Conservation (phyloP, 1,140 invertebrate species). For the Hylyphantes graminicola region DNA sequence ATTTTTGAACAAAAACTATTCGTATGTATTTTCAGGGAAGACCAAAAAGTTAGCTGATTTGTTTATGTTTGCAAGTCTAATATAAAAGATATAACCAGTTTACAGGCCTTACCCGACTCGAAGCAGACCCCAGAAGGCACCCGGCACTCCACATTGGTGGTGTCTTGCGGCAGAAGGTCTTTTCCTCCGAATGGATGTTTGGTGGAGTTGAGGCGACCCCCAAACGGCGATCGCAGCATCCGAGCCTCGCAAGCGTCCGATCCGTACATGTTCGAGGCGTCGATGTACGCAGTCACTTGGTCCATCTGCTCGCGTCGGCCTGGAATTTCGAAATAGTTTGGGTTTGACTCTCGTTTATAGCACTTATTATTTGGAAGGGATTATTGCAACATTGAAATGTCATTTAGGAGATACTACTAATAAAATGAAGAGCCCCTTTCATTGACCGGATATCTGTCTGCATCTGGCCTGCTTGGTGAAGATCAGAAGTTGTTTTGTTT, state of each 20-base stretch:
- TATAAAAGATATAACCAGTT: background rate
- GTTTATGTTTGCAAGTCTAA: too few species aligned
- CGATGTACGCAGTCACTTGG: slow-evolving; percentile 75
- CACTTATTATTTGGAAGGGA: too few species aligned
- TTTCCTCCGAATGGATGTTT: slow-evolving; percentile 74
- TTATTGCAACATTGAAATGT: too few species aligned
- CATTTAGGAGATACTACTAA: too few species aligned
- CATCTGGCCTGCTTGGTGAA: too few species aligned
- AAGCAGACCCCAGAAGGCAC: slow-evolving; percentile 85
- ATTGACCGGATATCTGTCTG: too few species aligned
- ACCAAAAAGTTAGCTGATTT: too few species aligned
- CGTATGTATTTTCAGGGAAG: too few species aligned
- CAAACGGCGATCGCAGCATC: slow-evolving; percentile 75
- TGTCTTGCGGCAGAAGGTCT: slow-evolving; percentile 80
- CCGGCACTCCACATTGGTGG: slow-evolving; percentile 85
- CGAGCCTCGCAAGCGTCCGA: slow-evolving; percentile 81
- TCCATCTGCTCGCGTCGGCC: slow-evolving; percentile 75
- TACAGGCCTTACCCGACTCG: slow-evolving; percentile 74
- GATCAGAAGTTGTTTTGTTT: too few species aligned
- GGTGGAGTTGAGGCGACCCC: slow-evolving; percentile 85
- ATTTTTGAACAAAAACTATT: too few species aligned
- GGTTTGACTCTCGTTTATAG: too few species aligned
- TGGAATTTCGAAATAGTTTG: slow-evolving; percentile 40
- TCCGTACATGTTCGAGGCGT: slow-evolving; percentile 76
- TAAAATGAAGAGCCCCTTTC: too few species aligned